Base-by-base conservation (phyloP, 2,888 invertebrate species). In the Meta bourneti region DNA sequence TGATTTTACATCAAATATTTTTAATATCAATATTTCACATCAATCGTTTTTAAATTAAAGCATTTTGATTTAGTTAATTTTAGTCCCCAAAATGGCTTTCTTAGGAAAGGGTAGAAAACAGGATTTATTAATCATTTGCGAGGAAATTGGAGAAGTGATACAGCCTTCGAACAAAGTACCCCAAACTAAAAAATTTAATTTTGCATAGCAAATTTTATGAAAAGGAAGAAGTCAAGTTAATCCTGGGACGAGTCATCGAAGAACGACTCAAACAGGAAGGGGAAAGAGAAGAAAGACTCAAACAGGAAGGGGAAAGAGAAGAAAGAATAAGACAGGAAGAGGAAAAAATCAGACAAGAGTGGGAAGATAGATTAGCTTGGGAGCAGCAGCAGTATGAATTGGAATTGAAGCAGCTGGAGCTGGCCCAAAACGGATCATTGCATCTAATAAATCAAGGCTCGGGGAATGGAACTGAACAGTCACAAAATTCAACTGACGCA, bases 401-500 rank as follows among this genome's bases (percentile, higher is more conserved):
- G 19, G 72, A 72, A 19, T 13, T 80, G 19, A 80, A 80, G 48
- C 54, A 48, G 11, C 69, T 20, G 51, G 80, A 80, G 7, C 8
- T 80, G n/a, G n/a, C 80, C 0, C 11, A n/a, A 69, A 69, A 69
- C 1, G 20, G 48, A 0, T 19, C 69, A 5, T 61, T 34, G n/a
- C 80, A 52, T 13, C 51, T 51, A 78, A 78, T 19, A 8, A 78
- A 49, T 51, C 16, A 51, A 51, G 49, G 7, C 11, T 11, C 16
- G 49, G 75, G 7, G 7, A 48, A 75, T 34, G 75, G 20, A 75
- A 16, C n/a, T n/a, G n/a, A n/a, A n/a, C n/a, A n/a, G 51, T n/a
- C 78, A 51, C 48, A 78, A n/a, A 34, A 78, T 78, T 78, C 78
- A 78, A n/a, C 49, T 51, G 7, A 51, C 78, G 5, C 81, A 81